Percentiles rank a stretch among this genome's conserved stretches.
phyloP scores from a whole-genome alignment of 2,888 invertebrate species.

The Eulithis testata region DNA sequence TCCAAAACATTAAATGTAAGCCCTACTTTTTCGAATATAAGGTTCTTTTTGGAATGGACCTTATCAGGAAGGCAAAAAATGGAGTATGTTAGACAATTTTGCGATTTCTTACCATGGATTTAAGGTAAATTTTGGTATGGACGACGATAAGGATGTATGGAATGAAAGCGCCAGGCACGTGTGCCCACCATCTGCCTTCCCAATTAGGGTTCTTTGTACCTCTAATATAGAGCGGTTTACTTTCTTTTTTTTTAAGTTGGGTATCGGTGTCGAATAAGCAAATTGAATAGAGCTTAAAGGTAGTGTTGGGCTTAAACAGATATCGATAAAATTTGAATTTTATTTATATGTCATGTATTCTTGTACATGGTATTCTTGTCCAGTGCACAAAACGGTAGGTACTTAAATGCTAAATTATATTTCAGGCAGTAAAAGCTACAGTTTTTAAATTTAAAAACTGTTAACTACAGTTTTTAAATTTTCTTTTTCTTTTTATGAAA shows the following conservation, averaged over 20 bases:
- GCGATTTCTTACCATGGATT: neutral
- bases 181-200: constrained; percentile 62
- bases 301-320: constrained; percentile 17
- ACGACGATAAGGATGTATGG: constrained; percentile 20
- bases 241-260: constrained; percentile 35
- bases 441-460: no score
- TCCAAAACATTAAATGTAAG: neutral
- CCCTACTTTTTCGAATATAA: neutral
- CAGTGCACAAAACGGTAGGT: no score
- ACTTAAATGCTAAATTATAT: no score
- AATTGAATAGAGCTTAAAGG: constrained; percentile 22
- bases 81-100: constrained; percentile 14
- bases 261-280: constrained; percentile 34
- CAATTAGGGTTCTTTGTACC: constrained; percentile 58
- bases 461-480: no score
- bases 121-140: constrained; percentile 26
- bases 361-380: neutral
- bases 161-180: constrained; percentile 42
- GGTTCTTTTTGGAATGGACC: constrained; percentile 14
- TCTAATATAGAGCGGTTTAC: constrained; percentile 39
- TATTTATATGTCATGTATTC: no score
- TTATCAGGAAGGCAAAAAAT: neutral
- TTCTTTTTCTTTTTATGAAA: no score
- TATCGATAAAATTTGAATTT: constrained; percentile 23
- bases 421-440: no score